Evolutionary conservation across 2,113 vertebrate genomes (phyloP).

Genomic region (Nesogale talazaci): DNA sequence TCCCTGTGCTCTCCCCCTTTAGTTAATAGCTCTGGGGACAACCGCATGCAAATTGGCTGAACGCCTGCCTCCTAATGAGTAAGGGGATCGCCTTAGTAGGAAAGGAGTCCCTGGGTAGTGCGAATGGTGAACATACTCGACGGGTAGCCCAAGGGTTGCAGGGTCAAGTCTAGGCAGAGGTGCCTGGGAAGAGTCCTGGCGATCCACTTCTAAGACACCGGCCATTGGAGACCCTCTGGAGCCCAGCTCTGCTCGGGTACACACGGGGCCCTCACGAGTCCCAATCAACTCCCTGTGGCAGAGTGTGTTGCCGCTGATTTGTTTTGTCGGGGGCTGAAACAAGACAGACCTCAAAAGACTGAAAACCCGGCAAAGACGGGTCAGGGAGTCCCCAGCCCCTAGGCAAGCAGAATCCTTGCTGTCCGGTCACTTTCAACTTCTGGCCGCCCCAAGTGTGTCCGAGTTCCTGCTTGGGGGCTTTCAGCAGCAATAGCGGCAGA

Average conservation of each 20-base stretch:
- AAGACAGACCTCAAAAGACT: background rate
- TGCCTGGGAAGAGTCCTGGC: background rate
- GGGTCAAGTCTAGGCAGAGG: background rate
- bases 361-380: conserved; percentile 44
- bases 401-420: background rate
- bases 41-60: conserved; percentile 21
- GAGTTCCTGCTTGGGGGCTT: too few relatives aligned
- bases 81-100: conserved; percentile 13
- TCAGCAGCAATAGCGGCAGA: too few relatives aligned
- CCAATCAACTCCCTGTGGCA: too few relatives aligned
- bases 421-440: too few relatives aligned
- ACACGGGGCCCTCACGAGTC: too few relatives aligned
- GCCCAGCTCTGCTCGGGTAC: too few relatives aligned
- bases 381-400: background rate
- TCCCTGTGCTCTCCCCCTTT: background rate
- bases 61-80: conserved; percentile 22
- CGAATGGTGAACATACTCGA: background rate
- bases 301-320: too few relatives aligned
- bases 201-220: too few relatives aligned
- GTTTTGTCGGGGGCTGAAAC: too few relatives aligned
- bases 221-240: too few relatives aligned
- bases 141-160: background rate
- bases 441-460: too few relatives aligned
- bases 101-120: background rate
- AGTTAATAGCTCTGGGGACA: conserved; percentile 40